Conservation (phyloP, 2,888 invertebrate genomes). For the Tetrapedia diversipes region DNA sequence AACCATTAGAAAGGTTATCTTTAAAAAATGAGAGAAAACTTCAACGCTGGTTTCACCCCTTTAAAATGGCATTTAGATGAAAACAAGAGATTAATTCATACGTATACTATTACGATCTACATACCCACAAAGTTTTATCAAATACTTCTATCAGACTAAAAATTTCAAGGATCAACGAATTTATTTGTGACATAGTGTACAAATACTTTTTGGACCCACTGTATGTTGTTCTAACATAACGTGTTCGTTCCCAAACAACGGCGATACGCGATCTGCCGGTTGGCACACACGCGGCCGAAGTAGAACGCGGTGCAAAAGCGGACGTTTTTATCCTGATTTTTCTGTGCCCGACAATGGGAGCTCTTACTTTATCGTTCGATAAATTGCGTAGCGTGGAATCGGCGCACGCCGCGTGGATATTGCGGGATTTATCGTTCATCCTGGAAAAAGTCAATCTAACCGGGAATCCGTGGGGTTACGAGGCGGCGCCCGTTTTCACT, state of each 20-base stretch:
- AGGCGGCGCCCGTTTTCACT: conserved; percentile 21
- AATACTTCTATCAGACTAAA: too few relatives aligned
- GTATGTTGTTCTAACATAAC: background rate
- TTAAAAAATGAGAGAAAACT: too few relatives aligned
- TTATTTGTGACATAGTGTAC: too few relatives aligned
- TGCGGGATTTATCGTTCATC: conserved; percentile 46
- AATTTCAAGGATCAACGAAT: too few relatives aligned
- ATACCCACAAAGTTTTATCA: too few relatives aligned
- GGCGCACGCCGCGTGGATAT: conserved; percentile 29
- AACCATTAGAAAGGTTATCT: too few relatives aligned
- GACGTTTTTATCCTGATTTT: conserved; percentile 43
- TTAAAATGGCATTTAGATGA: too few relatives aligned
- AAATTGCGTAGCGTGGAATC: conserved; percentile 37
- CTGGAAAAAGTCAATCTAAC: conserved; percentile 22
- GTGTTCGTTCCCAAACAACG: conserved; percentile 18
- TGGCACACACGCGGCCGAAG: conserved; percentile 3
- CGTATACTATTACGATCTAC: too few relatives aligned
- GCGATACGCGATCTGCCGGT: conserved; percentile 12
- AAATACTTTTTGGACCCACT: too few relatives aligned
- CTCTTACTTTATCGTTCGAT: conserved; percentile 55
- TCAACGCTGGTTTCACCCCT: too few relatives aligned
- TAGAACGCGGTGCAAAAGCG: conserved; percentile 23
- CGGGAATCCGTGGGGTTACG: conserved; percentile 5
- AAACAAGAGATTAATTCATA: too few relatives aligned
- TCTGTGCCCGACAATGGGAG: conserved; percentile 36